Evolutionary conservation across 2,797 vertebrate genomes (phyloP).

Genomic region (Rhyacichthys aspro): DNA sequence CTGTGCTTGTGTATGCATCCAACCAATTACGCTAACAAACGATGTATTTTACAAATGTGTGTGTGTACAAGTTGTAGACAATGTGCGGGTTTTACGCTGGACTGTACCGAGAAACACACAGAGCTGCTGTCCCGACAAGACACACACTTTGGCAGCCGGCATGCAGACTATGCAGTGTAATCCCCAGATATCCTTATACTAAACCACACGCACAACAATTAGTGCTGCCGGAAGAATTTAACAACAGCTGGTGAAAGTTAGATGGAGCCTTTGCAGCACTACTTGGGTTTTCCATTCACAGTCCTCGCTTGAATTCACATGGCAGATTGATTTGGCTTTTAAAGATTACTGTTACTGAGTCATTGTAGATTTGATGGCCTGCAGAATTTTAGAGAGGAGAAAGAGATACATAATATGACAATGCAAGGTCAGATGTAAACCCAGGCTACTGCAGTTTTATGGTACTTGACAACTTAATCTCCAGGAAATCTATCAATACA

Average conservation of each 20-base stretch:
- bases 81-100: constrained; percentile 51
- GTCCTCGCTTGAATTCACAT: constrained; percentile 42
- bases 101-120: constrained; percentile 75
- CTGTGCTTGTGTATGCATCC: constrained; percentile 57
- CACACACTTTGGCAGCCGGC: constrained; percentile 72
- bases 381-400: not conserved
- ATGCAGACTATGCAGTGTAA: constrained; percentile 79
- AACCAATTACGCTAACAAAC: constrained; percentile 72
- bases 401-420: not conserved
- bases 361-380: constrained; percentile 12
- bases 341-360: constrained; percentile 13
- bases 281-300: constrained; percentile 61
- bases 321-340: constrained; percentile 21
- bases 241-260: constrained; percentile 80
- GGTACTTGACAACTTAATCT: not conserved
- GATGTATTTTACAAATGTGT: constrained; percentile 60
- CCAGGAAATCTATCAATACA: not conserved
- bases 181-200: constrained; percentile 79
- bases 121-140: constrained; percentile 71
- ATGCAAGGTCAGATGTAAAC: constrained; percentile 8
- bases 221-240: constrained; percentile 80
- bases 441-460: not conserved
- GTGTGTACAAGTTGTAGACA: constrained; percentile 60
- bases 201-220: constrained; percentile 82
- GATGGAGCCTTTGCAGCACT: constrained; percentile 60